Evolutionary conservation across 2,888 invertebrate species (phyloP), one percentile per base, ranked within the genome.

Genomic region (Ethmia dodecea): DNA sequence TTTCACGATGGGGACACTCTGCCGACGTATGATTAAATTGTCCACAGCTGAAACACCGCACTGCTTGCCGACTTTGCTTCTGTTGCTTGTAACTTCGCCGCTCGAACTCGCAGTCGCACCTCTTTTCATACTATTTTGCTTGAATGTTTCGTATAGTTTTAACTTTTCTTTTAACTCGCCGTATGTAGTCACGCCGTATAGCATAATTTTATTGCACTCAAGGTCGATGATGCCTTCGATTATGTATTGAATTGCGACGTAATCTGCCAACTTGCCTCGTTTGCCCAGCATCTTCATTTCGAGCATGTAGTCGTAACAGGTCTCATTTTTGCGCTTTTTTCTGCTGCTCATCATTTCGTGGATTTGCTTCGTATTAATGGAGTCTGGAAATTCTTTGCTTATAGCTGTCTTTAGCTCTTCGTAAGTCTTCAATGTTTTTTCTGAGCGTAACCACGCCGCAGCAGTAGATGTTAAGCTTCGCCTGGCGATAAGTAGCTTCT

Each of bases 131-230:
- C n/a, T n/a, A n/a, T n/a, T n/a, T n/a, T n/a, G n/a, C n/a, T n/a
- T n/a, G n/a, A n/a, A n/a, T n/a, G n/a, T n/a, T n/a, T n/a, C n/a
- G n/a, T n/a, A n/a, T n/a, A n/a, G n/a, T n/a, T n/a, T n/a, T n/a
- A n/a, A n/a, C n/a, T n/a, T n/a, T n/a, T n/a, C n/a, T n/a, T n/a
- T n/a, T n/a, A n/a, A n/a, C n/a, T n/a, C n/a, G n/a, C n/a, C n/a
- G n/a, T n/a, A n/a, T n/a, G n/a, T n/a, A n/a, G 27, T 27, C 4
- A n/a, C n/a, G 5, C 28, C 28, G 15, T 29, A 29, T 11, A 29
- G 10, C 28, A 29, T 15, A 3, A 29, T 15, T 15, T 29, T 29
- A 15, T 15, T 5, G 4, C 3, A 5, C 11, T 29, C 28, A 2
- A n/a, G n/a, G 10, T 29, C 15, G 5, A 2, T 6, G 5, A 29